Evolutionary conservation across 53 echinoderm and acorn worm genomes (phyloP).

Genomic region (Hippasteria phrygiana): DNA sequence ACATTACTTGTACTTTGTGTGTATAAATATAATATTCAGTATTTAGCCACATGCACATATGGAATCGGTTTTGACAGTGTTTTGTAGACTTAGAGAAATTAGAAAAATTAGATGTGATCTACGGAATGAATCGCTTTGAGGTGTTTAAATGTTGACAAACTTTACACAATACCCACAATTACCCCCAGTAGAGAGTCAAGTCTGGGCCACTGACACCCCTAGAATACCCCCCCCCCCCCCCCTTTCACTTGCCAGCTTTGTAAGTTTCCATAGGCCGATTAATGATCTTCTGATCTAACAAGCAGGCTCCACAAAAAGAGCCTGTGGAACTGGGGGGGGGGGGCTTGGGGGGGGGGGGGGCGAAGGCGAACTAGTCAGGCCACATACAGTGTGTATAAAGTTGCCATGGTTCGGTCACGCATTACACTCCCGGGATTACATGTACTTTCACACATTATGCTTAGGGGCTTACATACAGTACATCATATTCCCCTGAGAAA

Average conservation of each 20-base stretch:
- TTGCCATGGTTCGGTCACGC: constrained; percentile 12
- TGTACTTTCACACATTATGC: too few relatives aligned
- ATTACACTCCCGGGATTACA: neutral
- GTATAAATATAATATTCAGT: too few relatives aligned
- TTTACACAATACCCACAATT: neutral
- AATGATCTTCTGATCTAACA: neutral
- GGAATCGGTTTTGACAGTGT: too few relatives aligned
- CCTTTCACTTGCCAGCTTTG: neutral
- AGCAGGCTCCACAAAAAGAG: neutral
- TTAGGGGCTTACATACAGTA: too few relatives aligned
- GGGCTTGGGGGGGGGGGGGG: too few relatives aligned
- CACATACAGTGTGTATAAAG: neutral
- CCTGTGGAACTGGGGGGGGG: neutral
- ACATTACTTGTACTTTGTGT: too few relatives aligned
- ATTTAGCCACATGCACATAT: too few relatives aligned
- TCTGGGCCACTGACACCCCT: constrained; percentile 1
- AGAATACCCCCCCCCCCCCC: neutral
- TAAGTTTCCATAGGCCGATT: neutral
- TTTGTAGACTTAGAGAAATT: too few relatives aligned
- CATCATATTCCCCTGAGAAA: too few relatives aligned
- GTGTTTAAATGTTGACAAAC: neutral
- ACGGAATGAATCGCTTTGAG: too few relatives aligned
- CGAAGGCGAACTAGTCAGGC: neutral
- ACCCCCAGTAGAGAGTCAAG: constrained; percentile 20
- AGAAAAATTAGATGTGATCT: too few relatives aligned